Conservation (phyloP, 1,140 invertebrate species). For the Apis florea region DNA sequence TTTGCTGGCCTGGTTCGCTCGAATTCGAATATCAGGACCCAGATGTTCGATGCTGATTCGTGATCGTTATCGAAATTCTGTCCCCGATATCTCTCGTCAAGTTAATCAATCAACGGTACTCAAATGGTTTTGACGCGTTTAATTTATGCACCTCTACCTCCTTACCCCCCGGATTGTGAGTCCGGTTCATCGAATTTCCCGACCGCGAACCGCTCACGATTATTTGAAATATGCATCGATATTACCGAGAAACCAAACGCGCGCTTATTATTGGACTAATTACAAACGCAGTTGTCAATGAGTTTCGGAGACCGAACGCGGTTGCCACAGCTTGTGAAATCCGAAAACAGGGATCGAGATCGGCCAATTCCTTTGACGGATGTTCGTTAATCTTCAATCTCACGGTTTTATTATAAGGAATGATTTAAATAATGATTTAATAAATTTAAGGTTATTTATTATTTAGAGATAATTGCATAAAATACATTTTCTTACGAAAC, state of each 20-base stretch:
- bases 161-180: not conserved
- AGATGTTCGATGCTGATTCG: conserved; percentile 11
- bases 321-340: not conserved
- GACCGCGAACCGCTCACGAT: not conserved
- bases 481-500: too few species aligned
- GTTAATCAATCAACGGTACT: conserved; percentile 42
- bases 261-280: not conserved
- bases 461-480: too few species aligned
- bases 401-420: not conserved
- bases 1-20: not conserved
- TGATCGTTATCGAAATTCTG: conserved; percentile 39
- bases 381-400: too few species aligned
- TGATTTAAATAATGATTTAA: too few species aligned
- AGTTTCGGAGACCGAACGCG: not conserved
- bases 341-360: not conserved
- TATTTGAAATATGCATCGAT: conserved; percentile 9
- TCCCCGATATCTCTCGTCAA: conserved; percentile 31
- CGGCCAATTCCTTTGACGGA: not conserved
- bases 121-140: conserved; percentile 44
- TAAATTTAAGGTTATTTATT: too few species aligned
- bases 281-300: not conserved
- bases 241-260: not conserved
- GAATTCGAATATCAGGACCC: not conserved
- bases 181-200: not conserved
- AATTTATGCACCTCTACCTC: not conserved